Base-by-base conservation (phyloP, 2,113 vertebrate genomes). In the Poeciliopsis prolifica region DNA sequence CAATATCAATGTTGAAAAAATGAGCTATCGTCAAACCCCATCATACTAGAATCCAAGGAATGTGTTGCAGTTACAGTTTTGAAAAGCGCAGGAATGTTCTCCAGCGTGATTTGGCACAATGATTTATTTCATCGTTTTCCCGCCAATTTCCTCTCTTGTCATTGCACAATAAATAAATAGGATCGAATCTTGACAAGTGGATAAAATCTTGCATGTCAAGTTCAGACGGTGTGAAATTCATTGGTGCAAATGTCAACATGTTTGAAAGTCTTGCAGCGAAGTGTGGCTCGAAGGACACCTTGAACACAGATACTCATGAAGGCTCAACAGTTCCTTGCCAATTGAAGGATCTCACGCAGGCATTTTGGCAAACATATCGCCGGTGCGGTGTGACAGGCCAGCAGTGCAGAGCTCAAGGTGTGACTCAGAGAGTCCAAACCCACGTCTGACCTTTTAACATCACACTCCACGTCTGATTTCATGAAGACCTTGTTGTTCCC, bases 391-490 rank as follows among this genome's bases (percentile, higher is more conserved):
- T 35, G 72, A 72, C 65, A 72, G 74, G 37, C 22, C 1, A 42
- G 61, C 44, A 79, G 72, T 72, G 65, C 61, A 75, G 29, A 68
- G 78, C 63, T 81, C 68, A 81, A 58, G 31, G 42, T 65, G 63
- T 77, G 82, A 88, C 84, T 73, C 72, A 62, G 82, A 68, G 78
- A 72, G 80, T 63, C 63, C 37, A 63, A 84, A 85, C 72, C 84
- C 72, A 73, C 73, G 62, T 65, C 29, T 85, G 61, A 77, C 60
- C 73, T 81, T 83, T 84, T 78, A 62, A 79, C 79, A 58, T 66
- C 40, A 6, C 40, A 15, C 75, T 75, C 76, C 29, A 70, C 31
- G 33, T 75, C 66, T 62, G 31, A 68, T n/a, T 35, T 77, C 72
- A 72, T 2, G 15, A 64, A 82, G 58, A 51, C 61, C 24, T 44